Evolutionary conservation across 2,888 invertebrate species (phyloP).

Genomic region (Incurvaria masculella): DNA sequence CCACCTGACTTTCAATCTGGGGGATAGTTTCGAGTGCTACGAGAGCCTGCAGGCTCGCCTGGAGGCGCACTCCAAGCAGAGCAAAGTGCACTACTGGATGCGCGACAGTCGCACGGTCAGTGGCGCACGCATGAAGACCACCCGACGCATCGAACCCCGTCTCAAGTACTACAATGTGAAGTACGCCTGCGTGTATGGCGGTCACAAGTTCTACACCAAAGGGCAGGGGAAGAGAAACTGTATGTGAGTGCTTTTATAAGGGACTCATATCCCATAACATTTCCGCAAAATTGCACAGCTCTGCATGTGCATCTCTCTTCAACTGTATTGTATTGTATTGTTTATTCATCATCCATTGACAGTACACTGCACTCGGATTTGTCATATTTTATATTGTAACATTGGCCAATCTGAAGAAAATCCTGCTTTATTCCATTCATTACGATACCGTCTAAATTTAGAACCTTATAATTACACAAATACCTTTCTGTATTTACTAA

Average conservation of each 20-base stretch:
- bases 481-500: no score
- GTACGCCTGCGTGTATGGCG: conserved; percentile 40
- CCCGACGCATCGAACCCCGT: conserved; percentile 31
- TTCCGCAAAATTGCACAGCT: no score
- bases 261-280: no score
- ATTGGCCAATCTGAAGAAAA: no score
- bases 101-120: conserved; percentile 40
- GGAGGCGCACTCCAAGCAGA: conserved; percentile 31
- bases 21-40: conserved; percentile 35
- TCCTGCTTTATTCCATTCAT: no score
- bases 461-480: no score
- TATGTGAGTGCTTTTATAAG: conserved; percentile 22
- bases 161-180: conserved; percentile 38
- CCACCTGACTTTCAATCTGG: conserved; percentile 24
- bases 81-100: conserved; percentile 38
- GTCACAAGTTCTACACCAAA: conserved; percentile 33
- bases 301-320: no score
- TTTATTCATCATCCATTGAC: no score
- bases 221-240: conserved; percentile 32
- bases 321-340: no score
- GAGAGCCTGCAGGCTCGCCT: conserved; percentile 31
- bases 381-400: no score
- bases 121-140: conserved; percentile 38
- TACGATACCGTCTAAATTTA: no score
- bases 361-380: no score